Percentiles rank a stretch among this genome's conserved stretches.
Conservation (phyloP, 1,140 invertebrate species). For the Melipona quadrifasciata region DNA sequence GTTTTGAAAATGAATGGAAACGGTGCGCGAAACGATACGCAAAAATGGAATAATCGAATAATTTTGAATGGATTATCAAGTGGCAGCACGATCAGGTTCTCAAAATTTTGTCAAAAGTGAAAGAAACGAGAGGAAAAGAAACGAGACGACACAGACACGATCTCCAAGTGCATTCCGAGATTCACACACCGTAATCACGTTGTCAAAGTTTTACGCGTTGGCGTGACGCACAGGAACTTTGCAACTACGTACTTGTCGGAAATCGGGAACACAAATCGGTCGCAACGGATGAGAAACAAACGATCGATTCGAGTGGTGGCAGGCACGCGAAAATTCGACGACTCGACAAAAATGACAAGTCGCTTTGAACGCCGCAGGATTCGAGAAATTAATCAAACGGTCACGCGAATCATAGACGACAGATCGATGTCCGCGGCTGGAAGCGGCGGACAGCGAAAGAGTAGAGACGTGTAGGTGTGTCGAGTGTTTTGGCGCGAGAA, state of each 20-base stretch:
- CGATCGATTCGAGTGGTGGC: not conserved
- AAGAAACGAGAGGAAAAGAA: not conserved
- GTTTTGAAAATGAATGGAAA: not conserved
- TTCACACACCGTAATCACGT: not conserved
- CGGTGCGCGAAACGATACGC: not conserved
- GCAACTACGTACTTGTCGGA: not conserved
- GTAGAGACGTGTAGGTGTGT: not conserved
- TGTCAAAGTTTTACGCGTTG: not conserved
- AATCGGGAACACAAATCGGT: not conserved
- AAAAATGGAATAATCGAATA: conserved; percentile 1
- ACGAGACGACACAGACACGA: not conserved
- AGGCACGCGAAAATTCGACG: not conserved
- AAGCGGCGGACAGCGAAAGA: not conserved
- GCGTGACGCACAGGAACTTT: not conserved
- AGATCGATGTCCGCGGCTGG: not conserved
- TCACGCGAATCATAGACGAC: not conserved
- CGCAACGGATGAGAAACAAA: not conserved
- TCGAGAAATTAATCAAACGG: not conserved
- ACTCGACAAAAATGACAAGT: not conserved
- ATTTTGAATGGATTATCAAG: not conserved
- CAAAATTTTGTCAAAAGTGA: not conserved
- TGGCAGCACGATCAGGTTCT: not conserved
- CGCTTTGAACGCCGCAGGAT: not conserved
- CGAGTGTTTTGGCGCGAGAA: conserved; percentile 1
- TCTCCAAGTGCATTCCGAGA: too few species aligned